phyloP scores from a whole-genome alignment of 2,113 vertebrate species.

The Elephantulus edwardii region DNA sequence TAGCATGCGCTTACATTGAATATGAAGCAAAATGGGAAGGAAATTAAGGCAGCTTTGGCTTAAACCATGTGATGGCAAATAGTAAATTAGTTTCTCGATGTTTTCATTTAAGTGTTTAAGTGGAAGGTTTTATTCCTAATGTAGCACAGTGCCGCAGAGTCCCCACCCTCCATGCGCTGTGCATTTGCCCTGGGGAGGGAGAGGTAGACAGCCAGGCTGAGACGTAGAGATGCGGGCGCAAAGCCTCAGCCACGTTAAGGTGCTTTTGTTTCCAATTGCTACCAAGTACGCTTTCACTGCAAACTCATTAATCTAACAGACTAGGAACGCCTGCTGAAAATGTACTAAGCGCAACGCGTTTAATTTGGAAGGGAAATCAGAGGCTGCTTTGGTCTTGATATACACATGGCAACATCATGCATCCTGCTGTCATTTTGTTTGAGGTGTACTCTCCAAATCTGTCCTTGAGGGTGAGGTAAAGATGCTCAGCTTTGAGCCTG shows the following conservation, averaged over 20 bases:
- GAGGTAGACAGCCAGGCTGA: constrained; percentile 68
- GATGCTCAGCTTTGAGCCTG: neutral
- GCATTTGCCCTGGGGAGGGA: constrained; percentile 80
- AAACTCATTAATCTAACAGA: constrained; percentile 87
- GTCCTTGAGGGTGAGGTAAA: constrained; percentile 37
- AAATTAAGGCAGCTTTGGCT: constrained; percentile 98
- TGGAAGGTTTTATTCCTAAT: constrained; percentile 99
- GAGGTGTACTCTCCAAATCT: constrained; percentile 27
- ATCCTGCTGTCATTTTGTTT: constrained; percentile 56
- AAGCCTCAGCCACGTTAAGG: constrained; percentile 64
- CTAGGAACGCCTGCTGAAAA: constrained; percentile 87
- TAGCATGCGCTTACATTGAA: constrained; percentile 97
- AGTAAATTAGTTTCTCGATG: constrained; percentile 99
- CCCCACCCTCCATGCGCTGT: neutral
- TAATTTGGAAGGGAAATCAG: constrained; percentile 77
- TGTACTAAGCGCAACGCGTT: constrained; percentile 83
- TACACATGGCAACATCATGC: constrained; percentile 57
- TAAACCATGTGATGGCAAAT: constrained; percentile 99
- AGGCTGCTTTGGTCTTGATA: constrained; percentile 71
- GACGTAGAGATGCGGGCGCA: constrained; percentile 56
- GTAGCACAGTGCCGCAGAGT: constrained; percentile 90
- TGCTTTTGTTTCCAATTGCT: constrained; percentile 86
- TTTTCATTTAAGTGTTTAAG: constrained; percentile 99
- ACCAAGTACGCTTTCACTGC: constrained; percentile 83
- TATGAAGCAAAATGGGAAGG: constrained; percentile 97